Evolutionary conservation across 2,888 invertebrate genomes (phyloP), one percentile per base, ranked within the genome.

Genomic region (Biston betularia): DNA sequence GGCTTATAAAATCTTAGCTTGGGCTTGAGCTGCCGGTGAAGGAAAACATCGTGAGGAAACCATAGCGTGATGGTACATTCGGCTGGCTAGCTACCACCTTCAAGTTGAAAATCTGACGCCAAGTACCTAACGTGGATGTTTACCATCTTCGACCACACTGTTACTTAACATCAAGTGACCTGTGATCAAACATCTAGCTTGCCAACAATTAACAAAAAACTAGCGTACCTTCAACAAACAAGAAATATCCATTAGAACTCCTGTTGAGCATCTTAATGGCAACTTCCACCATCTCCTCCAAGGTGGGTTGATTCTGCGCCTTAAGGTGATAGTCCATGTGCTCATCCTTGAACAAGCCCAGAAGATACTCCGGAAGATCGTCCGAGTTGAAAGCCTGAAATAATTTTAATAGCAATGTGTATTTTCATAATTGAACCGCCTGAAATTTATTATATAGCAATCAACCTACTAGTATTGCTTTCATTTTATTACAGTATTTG

Each of bases 251-350:
- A 0, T 96, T 95, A 3, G 86, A 67, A 72, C 94, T 95, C 64
- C 95, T 94, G 72, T 94, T 94, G 7, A 97, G 89, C 73, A 97
- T 94, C 70, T 95, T 94, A 68, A 97, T 94, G 0, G 97, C 97
- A 0, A 95, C 95, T 75, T 94, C 94, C 0, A 96, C 95, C 97
- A 97, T 97, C 81, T 97, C 97, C 53, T 95, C 94, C 0, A 97
- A 82, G 0, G 95, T 95, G 0, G 97, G 97, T 78, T 96, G 95
- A 67, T 92, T 88, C 35, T 86, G 75, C 12, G 95, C 94, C 75
- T 96, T 95, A 65, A 96, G 79, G 72, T 97, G 96, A 83, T 96
- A 98, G 8, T 95, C 94, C 95, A 97, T 94, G 79, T 97, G 96
- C 69, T 95, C 94, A 24, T 93, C 85, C 6, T 94, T 92, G 83